These are phyloP conservation scores for Cheilosia vulpina DNA, from an alignment of 2,888 invertebrate species.

Conservation along the genomic window DNA sequence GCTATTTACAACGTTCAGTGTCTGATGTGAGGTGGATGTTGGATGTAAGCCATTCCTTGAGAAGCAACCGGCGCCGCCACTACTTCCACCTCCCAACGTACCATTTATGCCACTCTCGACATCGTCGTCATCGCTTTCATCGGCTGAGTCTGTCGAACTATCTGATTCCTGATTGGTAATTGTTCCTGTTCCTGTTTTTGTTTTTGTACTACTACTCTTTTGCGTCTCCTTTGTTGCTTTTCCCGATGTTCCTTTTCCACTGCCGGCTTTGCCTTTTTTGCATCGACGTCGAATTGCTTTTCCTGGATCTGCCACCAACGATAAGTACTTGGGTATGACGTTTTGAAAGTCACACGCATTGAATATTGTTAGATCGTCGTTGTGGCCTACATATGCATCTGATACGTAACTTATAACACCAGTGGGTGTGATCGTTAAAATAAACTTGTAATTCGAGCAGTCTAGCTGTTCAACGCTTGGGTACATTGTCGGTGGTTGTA, in stretches of 20 bases:
- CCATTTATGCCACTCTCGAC: slow-evolving; percentile 69
- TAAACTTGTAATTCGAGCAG: slow-evolving; percentile 82
- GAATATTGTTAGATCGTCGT: slow-evolving; percentile 82
- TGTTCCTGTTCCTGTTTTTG: slow-evolving; percentile 43
- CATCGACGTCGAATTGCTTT: slow-evolving; percentile 79
- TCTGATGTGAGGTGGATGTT: slow-evolving; percentile 78
- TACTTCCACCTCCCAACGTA: slow-evolving; percentile 71
- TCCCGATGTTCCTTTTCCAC: slow-evolving; percentile 7
- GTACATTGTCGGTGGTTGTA: slow-evolving; percentile 78
- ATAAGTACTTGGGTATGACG: slow-evolving; percentile 81
- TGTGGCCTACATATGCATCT: slow-evolving; percentile 81
- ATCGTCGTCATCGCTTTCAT: slow-evolving; percentile 77
- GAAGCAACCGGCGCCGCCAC: slow-evolving; percentile 33
- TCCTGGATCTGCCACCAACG: slow-evolving; percentile 82
- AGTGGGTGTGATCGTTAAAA: slow-evolving; percentile 81
- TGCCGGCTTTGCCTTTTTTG: slow-evolving; percentile 49
- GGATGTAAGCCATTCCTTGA: slow-evolving; percentile 49
- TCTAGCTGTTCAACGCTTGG: slow-evolving; percentile 77
- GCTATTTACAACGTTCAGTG: slow-evolving; percentile 80
- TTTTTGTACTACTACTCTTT: slow-evolving; percentile 55
- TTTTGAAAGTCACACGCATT: slow-evolving; percentile 81
- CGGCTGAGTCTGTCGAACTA: slow-evolving; percentile 79
- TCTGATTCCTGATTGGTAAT: slow-evolving; percentile 76
- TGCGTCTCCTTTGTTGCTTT: slow-evolving; percentile 36
- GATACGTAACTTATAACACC: slow-evolving; percentile 82